Base-by-base conservation (phyloP, 92 coral and sea anemone genomes). In the Isaurus tuberculatus region DNA sequence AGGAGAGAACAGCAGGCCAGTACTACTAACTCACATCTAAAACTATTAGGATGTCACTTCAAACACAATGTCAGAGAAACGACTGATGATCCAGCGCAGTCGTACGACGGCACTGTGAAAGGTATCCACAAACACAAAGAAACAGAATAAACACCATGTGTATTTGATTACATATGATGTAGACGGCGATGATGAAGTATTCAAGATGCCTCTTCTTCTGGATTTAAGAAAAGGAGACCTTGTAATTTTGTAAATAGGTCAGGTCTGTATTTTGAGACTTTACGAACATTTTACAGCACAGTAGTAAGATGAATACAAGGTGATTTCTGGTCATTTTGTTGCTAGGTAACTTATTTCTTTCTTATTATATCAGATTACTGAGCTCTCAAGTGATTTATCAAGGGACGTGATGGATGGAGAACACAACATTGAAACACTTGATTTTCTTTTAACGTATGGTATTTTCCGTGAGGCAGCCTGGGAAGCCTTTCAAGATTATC, bases 181-280 rank as follows among this genome's bases (percentile, higher is more conserved):
- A 28, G 34, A 64, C 37, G 40, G 70, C 37, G 37, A 64, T 29
- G 70, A 64, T 64, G 70, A 64, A 36, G 37, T 64, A 34, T 64
- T 64, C 70, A 64, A 64, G 70, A 8, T 27, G 70, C 70, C 70
- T 60, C 66, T 60, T 64, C 70, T 27, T 64, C 70, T 64, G 70
- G n/a, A 64, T 64, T 27, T 64, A 64, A 64, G 30, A 64, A 37
- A 37, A 37, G 8, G 4, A 37, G 43, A 37, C 43, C 43, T 37
- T 37, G 43, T 37, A 64, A 51, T 51, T 64, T 28, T 64, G 70
- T 27, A 64, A 64, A 64, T 64, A 64, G 70, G 60, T 51, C 60
- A 51, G 60, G 14, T 16, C 22, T 51, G 60, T 51, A 9, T 9
- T 6, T 64, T 64, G 36, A 11, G 70, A 64, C 70, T 64, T 36